phyloP scores from a whole-genome alignment of 1,140 invertebrate genomes.

The Gryllus bimaculatus region DNA sequence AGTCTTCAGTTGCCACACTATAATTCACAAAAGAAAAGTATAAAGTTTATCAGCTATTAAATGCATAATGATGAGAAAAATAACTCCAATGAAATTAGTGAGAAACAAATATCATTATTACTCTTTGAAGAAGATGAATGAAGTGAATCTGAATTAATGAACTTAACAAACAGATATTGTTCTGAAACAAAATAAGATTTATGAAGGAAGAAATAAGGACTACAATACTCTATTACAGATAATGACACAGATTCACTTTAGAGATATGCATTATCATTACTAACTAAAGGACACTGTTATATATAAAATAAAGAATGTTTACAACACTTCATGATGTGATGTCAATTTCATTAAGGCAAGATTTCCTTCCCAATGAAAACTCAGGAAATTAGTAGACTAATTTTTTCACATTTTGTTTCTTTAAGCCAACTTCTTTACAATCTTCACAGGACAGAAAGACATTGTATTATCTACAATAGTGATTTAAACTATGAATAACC shows the following conservation, averaged over 20 bases:
- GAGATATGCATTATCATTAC: neutral
- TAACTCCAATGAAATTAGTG: too few relatives aligned
- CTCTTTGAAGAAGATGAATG: too few relatives aligned
- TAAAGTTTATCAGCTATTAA: neutral
- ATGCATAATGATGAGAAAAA: too few relatives aligned
- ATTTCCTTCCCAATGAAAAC: neutral
- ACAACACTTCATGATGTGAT: conserved; percentile 4
- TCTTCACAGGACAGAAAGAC: neutral
- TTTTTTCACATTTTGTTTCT: neutral
- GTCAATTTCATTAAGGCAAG: neutral
- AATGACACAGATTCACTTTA: neutral
- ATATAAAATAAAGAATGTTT: neutral
- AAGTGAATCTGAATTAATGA: too few relatives aligned
- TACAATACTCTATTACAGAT: neutral
- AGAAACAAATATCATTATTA: too few relatives aligned
- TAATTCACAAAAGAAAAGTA: neutral
- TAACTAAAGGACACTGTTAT: neutral
- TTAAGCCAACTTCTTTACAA: neutral
- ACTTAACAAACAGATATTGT: neutral
- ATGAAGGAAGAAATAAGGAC: neutral
- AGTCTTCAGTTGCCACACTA: neutral
- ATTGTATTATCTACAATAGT: neutral
- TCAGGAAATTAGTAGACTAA: neutral
- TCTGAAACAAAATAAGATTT: neutral
- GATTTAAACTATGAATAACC: neutral